Evolutionary conservation across 2,113 vertebrate species (phyloP), one percentile per base, ranked within the genome.

Genomic region (Cyphomyrus plagiostoma): DNA sequence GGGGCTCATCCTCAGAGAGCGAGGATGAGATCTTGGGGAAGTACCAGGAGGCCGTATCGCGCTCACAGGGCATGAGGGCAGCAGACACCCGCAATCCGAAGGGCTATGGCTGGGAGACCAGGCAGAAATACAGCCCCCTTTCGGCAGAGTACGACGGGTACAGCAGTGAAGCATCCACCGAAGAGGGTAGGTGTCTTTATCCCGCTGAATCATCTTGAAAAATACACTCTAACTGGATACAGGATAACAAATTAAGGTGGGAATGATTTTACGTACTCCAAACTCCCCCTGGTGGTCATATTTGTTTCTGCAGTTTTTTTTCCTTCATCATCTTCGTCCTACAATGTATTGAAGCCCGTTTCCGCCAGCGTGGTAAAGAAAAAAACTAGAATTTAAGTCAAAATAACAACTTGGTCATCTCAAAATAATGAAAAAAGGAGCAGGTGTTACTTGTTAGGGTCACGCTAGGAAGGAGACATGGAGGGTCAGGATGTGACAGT

Each of bases 21-120:
- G 98, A 99, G 95, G 98, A 98, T 91, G 98, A 99, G 93, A 95
- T 98, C 21, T 94, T 98, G 94, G 98, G 98, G 93, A 98, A 98
- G 96, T 98, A 98, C 90, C 98, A 99, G 91, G 97, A 99, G 93
- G 97, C 98, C 42, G 96, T 98, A 92, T 97, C 95, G 89, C 97
- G 97, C 92, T 97, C 97, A 91, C 95, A 97, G 94, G 94, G 95
- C 94, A 91, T 96, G 93, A 88, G 92, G 91, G 96, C 95, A 92
- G 93, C 95, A 8, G 95, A 95, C 88, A 89, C 92, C 91, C 96
- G 94, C 82, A 94, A 94, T 50, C 95, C 95, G 49, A 96, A 97
- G 93, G 96, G 95, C 89, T 98, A 97, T 92, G 50, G 96, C 90
- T 99, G 98, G 98, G 97, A 98, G 94, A 97, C 96, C 56, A 96